phyloP scores from a whole-genome alignment of 2,797 vertebrate genomes.

The Cuniculus paca region DNA sequence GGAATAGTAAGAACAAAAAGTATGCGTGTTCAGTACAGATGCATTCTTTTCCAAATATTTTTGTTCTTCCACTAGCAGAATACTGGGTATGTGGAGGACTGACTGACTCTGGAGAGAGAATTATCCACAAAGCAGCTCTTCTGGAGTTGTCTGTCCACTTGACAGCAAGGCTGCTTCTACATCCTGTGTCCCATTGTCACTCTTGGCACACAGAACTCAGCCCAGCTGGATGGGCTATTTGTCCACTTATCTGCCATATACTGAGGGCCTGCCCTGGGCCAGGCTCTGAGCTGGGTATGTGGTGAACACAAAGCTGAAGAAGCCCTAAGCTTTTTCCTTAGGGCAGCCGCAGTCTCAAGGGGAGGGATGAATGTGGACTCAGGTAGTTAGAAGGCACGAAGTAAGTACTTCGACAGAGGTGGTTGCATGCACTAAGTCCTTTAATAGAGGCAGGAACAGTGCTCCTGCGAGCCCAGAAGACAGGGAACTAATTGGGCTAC shows the following conservation, averaged over 20 bases:
- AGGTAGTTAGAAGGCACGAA: background rate
- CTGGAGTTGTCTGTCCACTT: no score
- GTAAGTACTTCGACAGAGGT: background rate
- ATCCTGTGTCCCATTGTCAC: background rate
- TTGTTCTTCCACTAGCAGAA: background rate
- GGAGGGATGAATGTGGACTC: background rate
- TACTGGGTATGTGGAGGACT: no score
- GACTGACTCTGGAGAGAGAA: background rate
- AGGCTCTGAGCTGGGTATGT: background rate
- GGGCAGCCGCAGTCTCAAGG: background rate
- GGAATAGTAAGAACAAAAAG: background rate
- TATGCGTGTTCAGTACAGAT: background rate
- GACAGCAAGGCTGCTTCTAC: background rate
- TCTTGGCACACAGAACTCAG: background rate
- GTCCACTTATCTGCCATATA: background rate
- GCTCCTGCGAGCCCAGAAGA: background rate
- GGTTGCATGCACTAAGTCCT: background rate
- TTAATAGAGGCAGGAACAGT: rapidly evolving
- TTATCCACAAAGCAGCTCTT: background rate
- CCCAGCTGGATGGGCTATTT: background rate
- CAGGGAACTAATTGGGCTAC: background rate
- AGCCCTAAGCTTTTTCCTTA: rapidly evolving
- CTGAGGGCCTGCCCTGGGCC: no score
- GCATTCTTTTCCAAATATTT: background rate
- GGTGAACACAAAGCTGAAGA: background rate